Base-by-base conservation (phyloP, 2,113 vertebrate species). In the Piliocolobus tephrosceles region DNA sequence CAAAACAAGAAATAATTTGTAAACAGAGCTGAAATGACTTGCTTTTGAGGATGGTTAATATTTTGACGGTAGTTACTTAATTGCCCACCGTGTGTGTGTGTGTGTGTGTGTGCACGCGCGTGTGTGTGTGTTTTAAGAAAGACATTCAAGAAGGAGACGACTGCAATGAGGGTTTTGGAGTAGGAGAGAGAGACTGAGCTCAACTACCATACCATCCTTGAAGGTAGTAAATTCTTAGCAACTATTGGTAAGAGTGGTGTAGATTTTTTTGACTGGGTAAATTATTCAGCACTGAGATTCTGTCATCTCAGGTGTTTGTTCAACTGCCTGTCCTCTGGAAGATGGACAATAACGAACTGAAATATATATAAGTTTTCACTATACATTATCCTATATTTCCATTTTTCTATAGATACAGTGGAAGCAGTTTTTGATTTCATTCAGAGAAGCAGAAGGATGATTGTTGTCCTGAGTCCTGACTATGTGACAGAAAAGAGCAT, bases 401-500 rank as follows among this genome's bases (percentile, higher is more conserved):
- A 61, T 97, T 98, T 73, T 94, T 64, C 64, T 82, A 1, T 98
- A 99, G 99, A 99, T 98, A 98, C 98, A 43, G 99, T 99, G 0
- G 99, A 99, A 94, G 98, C 99, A 0, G 98, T 99, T 64, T 98
- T 99, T 1, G 98, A 98, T 91, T 99, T 99, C 93, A 99, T 99
- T 98, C 99, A 99, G 99, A 98, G 98, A 82, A 99, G 99, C 97
- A 99, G 99, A 22, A 98, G 99, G 93, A 99, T 99, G 95, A 98
- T 99, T 6, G 99, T 99, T 82, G 98, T 99, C 9, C 98, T 99
- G 94, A 99, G 99, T 23, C 99, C 99, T 0, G 98, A 99, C 75
- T 99, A 99, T 93, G 86, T 99, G 96, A 99, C 98, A 0, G 99
- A 99, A 88, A 99, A 99, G 98, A 99, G 99, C 97, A 98, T 99